phyloP scores from a whole-genome alignment of 2,888 invertebrate genomes.

The Helicoverpa assulta region DNA sequence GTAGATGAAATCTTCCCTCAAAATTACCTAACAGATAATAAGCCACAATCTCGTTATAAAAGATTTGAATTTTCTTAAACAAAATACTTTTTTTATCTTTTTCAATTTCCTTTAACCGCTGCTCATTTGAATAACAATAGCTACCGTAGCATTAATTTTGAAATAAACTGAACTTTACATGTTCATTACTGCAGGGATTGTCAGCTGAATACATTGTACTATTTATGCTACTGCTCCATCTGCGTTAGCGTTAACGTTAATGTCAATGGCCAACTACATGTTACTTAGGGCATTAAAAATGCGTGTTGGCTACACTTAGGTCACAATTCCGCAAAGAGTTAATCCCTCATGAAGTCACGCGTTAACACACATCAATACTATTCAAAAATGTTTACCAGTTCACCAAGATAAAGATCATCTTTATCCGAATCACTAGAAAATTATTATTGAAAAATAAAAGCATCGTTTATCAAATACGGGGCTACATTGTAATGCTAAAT shows the following conservation, averaged over 20 bases:
- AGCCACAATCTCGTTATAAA: constrained; percentile 35
- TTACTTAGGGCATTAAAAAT: no score
- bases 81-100: constrained; percentile 22
- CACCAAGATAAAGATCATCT: no score
- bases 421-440: neutral
- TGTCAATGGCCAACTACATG: no score
- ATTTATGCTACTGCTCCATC: no score
- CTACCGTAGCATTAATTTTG: constrained; percentile 12
- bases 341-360: no score
- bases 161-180: constrained; percentile 13
- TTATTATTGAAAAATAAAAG: constrained; percentile 17
- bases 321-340: no score
- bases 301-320: no score
- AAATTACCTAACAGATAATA: constrained; percentile 30
- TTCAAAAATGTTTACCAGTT: no score
- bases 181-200: neutral
- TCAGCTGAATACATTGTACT: constrained; percentile 8
- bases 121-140: constrained; percentile 17
- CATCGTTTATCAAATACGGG: constrained; percentile 15
- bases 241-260: no score
- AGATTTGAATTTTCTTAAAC: constrained; percentile 34
- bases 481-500: constrained; percentile 30
- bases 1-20: neutral
- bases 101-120: constrained; percentile 22
- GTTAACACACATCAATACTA: no score